phyloP scores from a whole-genome alignment of 2,797 vertebrate genomes.

The Ceyx erithaca region DNA sequence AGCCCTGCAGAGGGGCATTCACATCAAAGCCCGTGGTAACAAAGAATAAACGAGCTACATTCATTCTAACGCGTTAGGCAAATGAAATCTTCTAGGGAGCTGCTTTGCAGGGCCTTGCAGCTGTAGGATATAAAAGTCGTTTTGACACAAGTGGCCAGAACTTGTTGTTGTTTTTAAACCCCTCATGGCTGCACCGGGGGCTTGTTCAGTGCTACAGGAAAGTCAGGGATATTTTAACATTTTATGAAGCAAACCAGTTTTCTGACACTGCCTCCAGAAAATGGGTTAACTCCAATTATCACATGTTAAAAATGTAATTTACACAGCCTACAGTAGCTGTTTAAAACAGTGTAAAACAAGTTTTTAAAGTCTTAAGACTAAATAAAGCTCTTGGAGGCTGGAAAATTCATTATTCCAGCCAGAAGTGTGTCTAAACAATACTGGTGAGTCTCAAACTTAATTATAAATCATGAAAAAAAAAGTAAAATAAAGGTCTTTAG shows the following conservation, averaged over 20 bases:
- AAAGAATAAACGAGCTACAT: constrained; percentile 31
- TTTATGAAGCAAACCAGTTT: background rate
- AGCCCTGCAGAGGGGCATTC: constrained; percentile 78
- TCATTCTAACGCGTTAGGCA: background rate
- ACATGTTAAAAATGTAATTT: background rate
- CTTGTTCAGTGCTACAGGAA: background rate
- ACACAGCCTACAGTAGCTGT: background rate
- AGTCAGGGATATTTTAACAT: background rate
- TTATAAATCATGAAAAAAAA: background rate
- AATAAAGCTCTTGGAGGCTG: background rate
- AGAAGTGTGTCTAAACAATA: background rate
- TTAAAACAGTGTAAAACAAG: background rate
- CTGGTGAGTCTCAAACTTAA: background rate
- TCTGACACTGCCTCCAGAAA: background rate
- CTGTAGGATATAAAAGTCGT: background rate
- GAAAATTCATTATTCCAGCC: background rate
- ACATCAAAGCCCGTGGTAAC: background rate
- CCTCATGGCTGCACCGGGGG: background rate
- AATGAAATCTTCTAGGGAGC: background rate
- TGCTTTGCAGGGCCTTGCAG: background rate
- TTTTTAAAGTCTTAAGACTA: background rate
- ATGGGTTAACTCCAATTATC: background rate
- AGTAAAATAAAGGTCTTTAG: background rate
- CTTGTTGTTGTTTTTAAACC: background rate
- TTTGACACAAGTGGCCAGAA: background rate